Conservation (phyloP, 2,888 invertebrate species). For the Acleris holmiana region DNA sequence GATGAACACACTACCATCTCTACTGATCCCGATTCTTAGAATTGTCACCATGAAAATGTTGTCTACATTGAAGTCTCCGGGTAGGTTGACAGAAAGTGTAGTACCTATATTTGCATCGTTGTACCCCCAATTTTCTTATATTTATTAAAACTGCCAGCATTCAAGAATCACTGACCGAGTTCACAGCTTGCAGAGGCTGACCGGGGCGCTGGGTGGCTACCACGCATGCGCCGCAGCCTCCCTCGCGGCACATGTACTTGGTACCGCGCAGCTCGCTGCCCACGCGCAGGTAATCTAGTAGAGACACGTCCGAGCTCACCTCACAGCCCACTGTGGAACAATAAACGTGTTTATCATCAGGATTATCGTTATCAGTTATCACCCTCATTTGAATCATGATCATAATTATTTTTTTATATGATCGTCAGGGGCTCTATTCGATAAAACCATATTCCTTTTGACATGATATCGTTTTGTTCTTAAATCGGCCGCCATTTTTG, state of each 20-base stretch:
- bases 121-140: too few relatives aligned
- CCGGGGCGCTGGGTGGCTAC: slow-evolving; percentile 66
- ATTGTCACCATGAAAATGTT: too few relatives aligned
- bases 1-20: too few relatives aligned
- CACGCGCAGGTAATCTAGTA: slow-evolving; percentile 85
- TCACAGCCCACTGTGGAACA: slow-evolving; percentile 38
- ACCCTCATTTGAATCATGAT: background rate
- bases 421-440: too few relatives aligned
- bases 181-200: slow-evolving; percentile 77
- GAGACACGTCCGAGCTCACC: slow-evolving; percentile 58
- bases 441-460: too few relatives aligned
- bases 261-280: slow-evolving; percentile 84
- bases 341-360: background rate
- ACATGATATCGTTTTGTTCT: too few relatives aligned
- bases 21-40: too few relatives aligned
- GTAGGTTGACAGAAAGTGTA: background rate
- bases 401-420: background rate
- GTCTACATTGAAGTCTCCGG: background rate
- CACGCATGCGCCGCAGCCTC: slow-evolving; percentile 87
- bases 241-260: slow-evolving; percentile 88
- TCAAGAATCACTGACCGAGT: slow-evolving; percentile 79
- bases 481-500: too few relatives aligned
- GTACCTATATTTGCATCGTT: too few relatives aligned
- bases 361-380: too few relatives aligned
- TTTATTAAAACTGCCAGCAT: too few relatives aligned